Base-by-base conservation (phyloP, 2,797 vertebrate genomes). In the Lindbergichthys nudifrons region DNA sequence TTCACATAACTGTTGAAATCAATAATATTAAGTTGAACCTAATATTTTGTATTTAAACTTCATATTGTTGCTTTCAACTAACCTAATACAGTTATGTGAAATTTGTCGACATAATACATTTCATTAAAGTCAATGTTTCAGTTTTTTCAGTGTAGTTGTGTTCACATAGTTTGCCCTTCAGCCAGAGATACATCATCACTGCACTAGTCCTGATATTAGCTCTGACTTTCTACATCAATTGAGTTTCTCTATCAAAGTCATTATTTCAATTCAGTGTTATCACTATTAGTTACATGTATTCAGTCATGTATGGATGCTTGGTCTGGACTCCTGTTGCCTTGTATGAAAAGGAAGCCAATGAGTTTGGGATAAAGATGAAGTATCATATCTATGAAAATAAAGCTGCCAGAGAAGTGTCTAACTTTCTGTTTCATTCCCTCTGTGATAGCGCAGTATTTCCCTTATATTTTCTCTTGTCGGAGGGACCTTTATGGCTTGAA, bases 381-480 rank as follows among this genome's bases (percentile, higher is more conserved):
- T 30, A 16, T 32, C 52, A 3, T 21, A 51, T 23, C 21, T 21
- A 19, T 21, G 3, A 51, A 32, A 18, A 39, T 36, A 36, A 36
- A 36, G 32, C 32, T 36, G 32, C 8, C 32, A 36, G 32, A 36
- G 1, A 1, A 36, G 15, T 26, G 36, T 69, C 6, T 32, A 12
- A 1, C 19, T 50, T 30, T 19, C 45, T 64, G 10, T 7, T 32
- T 3, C 14, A n/a, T 42, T 18, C 46, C 2, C 18, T 39, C 11
- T 47, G 19, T 56, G n/a, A 51, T 7, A 13, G 2, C 1, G 2
- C 21, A 41, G 18, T 26, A 30, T 21, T 50, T 50, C n/a, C 23
- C 53, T 16, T 26, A 53, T 54, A 66, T 63, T 56, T 42, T 57
- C 45, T 52, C 41, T 50, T 64, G 30, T 60, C 36, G 26, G 58